A percentile compares a stretch with the other conserved stretches of the same genome.
Evolutionary conservation across 2,113 vertebrate species (phyloP).

Genomic region (Cepphus grylle): DNA sequence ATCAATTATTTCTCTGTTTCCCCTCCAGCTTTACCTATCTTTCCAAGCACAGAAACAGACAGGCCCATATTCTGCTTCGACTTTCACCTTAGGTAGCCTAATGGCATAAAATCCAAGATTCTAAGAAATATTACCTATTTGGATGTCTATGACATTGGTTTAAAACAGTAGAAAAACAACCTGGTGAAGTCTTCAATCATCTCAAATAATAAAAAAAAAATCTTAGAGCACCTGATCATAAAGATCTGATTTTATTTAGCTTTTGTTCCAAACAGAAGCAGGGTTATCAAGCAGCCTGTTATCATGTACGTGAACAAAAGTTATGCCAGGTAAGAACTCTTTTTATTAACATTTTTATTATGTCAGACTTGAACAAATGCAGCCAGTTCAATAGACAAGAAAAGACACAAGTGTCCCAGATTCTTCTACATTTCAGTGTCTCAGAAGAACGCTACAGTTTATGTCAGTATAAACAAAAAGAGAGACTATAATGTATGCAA

Average conservation of each 20-base stretch:
- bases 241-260: neutral
- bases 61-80: neutral
- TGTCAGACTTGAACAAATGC: constrained; percentile 1
- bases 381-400: neutral
- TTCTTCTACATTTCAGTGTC: neutral
- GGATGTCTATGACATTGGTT: neutral
- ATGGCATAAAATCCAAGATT: neutral
- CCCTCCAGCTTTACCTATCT: neutral
- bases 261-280: neutral
- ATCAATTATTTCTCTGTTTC: neutral
- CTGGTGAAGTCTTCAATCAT: neutral
- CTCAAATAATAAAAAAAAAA: neutral
- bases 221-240: neutral
- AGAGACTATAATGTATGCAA: neutral
- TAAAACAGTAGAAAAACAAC: neutral
- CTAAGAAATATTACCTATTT: neutral
- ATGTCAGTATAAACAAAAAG: neutral
- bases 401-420: neutral
- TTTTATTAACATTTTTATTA: constrained; percentile 1
- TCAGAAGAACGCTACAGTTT: neutral
- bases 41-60: neutral
- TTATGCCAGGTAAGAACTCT: neutral
- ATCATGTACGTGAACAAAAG: neutral
- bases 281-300: neutral
- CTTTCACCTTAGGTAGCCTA: neutral